Base-by-base conservation (phyloP, 2,113 vertebrate species). In the Arothron firmamentum region DNA sequence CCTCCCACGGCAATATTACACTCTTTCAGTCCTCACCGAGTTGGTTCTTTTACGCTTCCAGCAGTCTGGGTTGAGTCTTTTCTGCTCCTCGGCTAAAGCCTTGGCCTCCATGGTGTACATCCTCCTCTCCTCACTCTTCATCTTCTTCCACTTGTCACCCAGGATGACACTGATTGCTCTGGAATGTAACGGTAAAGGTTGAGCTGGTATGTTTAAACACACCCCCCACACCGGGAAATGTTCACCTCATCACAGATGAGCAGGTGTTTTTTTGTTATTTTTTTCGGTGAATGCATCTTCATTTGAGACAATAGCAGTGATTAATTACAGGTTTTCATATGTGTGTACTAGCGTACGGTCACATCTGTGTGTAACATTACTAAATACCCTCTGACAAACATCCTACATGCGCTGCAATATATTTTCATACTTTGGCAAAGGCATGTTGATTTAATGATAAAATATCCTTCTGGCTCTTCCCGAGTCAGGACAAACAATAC, bases 161-260 rank as follows among this genome's bases (percentile, higher is more conserved):
- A 99, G 93, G 85, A 99, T 99, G 89, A 99, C 97, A 67, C 97
- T 99, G 87, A 99, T 98, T 92, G 97, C 97, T 94, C 97, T 99
- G 87, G 47, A 87, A 49, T 19, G 2, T 48, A 60, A 69, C 51
- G 19, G 55, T 46, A 72, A 60, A 60, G 19, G 18, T 14, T n/a
- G n/a, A 47, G 4, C 14, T 47, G 6, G 15, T 47, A 17, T 17
- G 13, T 47, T 17, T 17, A 47, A 2, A 47, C 45, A 17, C n/a
- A 47, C 1, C 6, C 6, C 11, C 45, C 2, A 47, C 45, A 17
- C n/a, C 45, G 6, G 43, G 43, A 5, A 45, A 5, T 15, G 43
- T 5, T 45, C 13, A 47, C 15, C 45, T 47, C n/a, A 17, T 7
- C 43, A 17, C 43, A 45, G 43, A 45, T 11, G 8, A 45, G 43